Conservation (phyloP, 2,797 vertebrate species). For the Adelosebastes latens region DNA sequence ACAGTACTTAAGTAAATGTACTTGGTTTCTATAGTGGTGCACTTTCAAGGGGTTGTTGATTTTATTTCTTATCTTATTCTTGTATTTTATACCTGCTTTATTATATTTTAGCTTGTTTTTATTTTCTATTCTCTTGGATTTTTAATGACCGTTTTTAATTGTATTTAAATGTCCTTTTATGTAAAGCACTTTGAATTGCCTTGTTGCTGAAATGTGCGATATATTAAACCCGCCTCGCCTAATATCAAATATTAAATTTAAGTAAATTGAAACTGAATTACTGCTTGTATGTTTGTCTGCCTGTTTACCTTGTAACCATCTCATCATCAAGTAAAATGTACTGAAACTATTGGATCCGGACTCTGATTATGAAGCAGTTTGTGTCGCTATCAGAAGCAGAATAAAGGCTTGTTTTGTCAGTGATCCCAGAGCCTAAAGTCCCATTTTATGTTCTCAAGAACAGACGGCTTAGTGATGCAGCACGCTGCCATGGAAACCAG, state of each 20-base stretch:
- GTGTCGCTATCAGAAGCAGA: constrained; percentile 1
- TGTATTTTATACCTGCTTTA: no score
- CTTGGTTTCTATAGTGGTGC: background rate
- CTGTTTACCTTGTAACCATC: background rate
- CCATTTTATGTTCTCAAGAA: constrained; percentile 49
- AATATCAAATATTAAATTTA: background rate
- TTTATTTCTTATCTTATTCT: no score
- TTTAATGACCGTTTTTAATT: no score
- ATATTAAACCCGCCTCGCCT: no score
- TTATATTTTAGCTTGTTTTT: no score
- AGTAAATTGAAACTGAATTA: background rate
- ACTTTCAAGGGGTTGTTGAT: background rate
- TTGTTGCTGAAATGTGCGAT: background rate
- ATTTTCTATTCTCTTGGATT: no score
- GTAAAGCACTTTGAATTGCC: no score
- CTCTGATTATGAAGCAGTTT: background rate
- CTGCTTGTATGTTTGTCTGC: background rate
- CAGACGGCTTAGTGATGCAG: constrained; percentile 67
- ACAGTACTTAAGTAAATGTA: background rate
- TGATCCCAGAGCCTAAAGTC: constrained; percentile 27
- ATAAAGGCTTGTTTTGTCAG: constrained; percentile 50
- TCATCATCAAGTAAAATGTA: background rate
- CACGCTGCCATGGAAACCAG: constrained; percentile 71
- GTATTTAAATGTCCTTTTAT: no score
- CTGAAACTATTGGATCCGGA: background rate